Base-by-base conservation (phyloP, 2,797 vertebrate genomes). In the Sparidentex hasta region DNA sequence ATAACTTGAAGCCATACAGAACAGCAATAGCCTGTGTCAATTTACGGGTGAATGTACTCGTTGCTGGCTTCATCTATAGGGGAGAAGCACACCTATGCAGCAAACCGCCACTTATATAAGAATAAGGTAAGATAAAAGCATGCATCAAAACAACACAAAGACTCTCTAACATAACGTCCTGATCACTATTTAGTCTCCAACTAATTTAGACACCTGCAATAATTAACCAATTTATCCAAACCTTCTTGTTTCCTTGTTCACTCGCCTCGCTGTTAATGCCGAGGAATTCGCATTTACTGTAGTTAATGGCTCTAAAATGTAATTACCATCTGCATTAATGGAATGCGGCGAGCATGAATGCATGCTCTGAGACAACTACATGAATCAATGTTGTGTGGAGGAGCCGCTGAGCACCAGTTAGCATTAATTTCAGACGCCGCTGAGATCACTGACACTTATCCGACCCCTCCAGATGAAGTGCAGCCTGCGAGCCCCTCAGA, bases 381-480 rank as follows among this genome's bases (percentile, higher is more conserved):
- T 68, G 86, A 88, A 87, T 91, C 89, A 92, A 93, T 90, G 88
- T 86, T 84, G 91, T 82, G 85, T 78, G 83, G 84, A 90, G 89
- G 85, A 83, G 87, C 86, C 12, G 63, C 81, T 44, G 84, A 91
- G 89, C 87, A 76, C 71, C 85, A 79, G 89, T 90, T 88, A 83
- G 76, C 86, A 90, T 92, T 90, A 69, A 92, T 91, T 90, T 87
- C 84, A 91, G 87, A 90, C 66, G 54, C 75, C 13, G 76, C 86
- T 65, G 88, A 85, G 85, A 87, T 90, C 82, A 8, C 78, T 84
- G 87, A 92, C 90, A 87, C 87, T 89, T 72, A 87, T 81, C 87
- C 71, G 71, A 85, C 79, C 84, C 81, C 86, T 84, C 82, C 72
- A 85, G 75, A 90, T 80, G 78, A 89, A 91, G 85, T 58, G 80